Conservation (phyloP, 2,888 invertebrate genomes). For the Syritta pipiens region DNA sequence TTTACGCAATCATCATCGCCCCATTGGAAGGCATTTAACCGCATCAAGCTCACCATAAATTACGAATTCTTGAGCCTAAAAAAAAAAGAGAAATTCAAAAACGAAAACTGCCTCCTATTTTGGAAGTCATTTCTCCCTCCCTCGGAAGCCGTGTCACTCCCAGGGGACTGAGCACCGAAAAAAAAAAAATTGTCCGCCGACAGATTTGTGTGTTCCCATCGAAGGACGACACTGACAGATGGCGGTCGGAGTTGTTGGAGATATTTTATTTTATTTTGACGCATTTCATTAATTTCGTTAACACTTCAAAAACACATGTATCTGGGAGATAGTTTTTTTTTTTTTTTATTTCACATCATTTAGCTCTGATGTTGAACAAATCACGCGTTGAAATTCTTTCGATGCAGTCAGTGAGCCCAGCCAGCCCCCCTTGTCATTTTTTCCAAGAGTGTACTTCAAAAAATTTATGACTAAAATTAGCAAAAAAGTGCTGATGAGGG, state of each 20-base stretch:
- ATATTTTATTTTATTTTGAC: constrained; percentile 42
- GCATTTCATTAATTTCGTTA: constrained; percentile 53
- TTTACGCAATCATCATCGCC: constrained; percentile 53
- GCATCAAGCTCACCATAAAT: constrained; percentile 28
- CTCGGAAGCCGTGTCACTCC: constrained; percentile 12
- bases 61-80: constrained; percentile 29
- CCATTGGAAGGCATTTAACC: constrained; percentile 52
- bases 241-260: constrained; percentile 7
- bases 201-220: constrained; percentile 51
- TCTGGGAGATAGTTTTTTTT: constrained; percentile 6
- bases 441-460: constrained; percentile 18
- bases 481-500: constrained; percentile 1
- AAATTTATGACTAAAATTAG: constrained; percentile 49
- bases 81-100: neutral
- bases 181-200: too few species aligned
- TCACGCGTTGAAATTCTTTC: too few species aligned
- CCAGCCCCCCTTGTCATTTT: too few species aligned
- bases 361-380: constrained; percentile 47
- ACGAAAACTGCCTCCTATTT: constrained; percentile 27
- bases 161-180: constrained; percentile 19
- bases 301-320: constrained; percentile 58
- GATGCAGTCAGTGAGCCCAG: too few species aligned
- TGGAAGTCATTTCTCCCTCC: neutral
- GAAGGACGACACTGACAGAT: constrained; percentile 60
- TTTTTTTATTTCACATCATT: constrained; percentile 48